These are phyloP conservation scores for Caenorhabditis imperialis DNA, from an alignment of 2,888 invertebrate genomes.

Conservation along the genomic window DNA sequence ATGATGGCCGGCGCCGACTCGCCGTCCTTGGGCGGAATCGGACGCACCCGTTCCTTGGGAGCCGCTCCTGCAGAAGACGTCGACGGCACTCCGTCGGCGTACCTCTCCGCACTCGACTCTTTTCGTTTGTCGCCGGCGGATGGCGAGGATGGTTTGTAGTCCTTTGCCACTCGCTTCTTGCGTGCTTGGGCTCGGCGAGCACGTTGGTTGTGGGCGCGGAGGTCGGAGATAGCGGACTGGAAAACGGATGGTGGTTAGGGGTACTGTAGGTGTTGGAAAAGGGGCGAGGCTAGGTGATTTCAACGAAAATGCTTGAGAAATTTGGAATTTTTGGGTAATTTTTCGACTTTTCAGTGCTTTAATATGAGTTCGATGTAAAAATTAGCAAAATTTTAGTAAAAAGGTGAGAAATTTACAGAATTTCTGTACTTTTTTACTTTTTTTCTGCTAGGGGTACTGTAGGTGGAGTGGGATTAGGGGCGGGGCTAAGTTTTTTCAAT, in stretches of 20 bases:
- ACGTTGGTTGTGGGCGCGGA: neutral
- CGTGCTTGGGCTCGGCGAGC: neutral
- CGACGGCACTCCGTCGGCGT: slow-evolving; percentile 29
- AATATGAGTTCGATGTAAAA: too few species aligned
- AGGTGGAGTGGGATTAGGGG: too few species aligned
- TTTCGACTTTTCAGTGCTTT: too few species aligned
- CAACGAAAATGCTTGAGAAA: too few species aligned
- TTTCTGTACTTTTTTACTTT: too few species aligned
- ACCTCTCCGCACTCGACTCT: slow-evolving; percentile 23
- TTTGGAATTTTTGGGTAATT: too few species aligned
- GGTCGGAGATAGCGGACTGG: slow-evolving; percentile 23
- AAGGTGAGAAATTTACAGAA: too few species aligned
- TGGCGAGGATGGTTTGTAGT: neutral
- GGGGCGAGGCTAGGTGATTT: too few species aligned
- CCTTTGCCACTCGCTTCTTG: slow-evolving; percentile 6
- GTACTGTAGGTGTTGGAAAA: slow-evolving; percentile 93
- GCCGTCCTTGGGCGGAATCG: slow-evolving; percentile 39
- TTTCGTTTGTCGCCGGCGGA: slow-evolving; percentile 6
- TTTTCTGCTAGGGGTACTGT: too few species aligned
- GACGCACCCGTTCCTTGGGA: slow-evolving; percentile 5
- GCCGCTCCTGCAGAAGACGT: slow-evolving; percentile 20
- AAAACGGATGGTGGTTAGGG: slow-evolving; percentile 82
- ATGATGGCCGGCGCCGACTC: slow-evolving; percentile 41
- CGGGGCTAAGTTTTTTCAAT: too few species aligned
- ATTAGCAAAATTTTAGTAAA: too few species aligned